Conservation (phyloP, 2,888 invertebrate genomes). For the Noctua janthina region DNA sequence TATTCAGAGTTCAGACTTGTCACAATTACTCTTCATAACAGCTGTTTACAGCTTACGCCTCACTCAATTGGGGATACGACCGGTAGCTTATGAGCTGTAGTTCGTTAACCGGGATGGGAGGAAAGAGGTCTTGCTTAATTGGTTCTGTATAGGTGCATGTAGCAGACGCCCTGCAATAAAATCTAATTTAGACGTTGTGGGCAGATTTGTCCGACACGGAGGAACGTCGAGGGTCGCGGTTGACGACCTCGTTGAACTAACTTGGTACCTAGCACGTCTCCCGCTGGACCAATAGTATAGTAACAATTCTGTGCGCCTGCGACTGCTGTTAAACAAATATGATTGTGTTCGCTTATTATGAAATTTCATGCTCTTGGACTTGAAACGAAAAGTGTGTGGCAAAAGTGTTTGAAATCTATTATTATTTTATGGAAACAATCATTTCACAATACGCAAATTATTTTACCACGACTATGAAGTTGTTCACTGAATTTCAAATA, state of each 20-base stretch:
- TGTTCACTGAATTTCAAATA: not conserved
- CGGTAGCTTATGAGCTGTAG: constrained; percentile 74
- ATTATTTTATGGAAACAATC: not conserved
- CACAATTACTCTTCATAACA: constrained; percentile 81
- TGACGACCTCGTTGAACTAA: constrained; percentile 82
- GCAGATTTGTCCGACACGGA: constrained; percentile 87
- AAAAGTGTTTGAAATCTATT: not conserved
- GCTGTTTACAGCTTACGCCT: constrained; percentile 82
- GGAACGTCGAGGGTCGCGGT: constrained; percentile 84
- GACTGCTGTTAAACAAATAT: constrained; percentile 24
- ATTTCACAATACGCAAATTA: not conserved
- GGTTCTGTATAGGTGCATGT: constrained; percentile 77
- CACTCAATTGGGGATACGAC: constrained; percentile 82
- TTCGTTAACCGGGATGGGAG: not conserved
- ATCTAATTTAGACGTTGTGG: constrained; percentile 89
- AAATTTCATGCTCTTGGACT: constrained; percentile 22
- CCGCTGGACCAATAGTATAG: constrained; percentile 50
- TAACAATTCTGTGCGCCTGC: constrained; percentile 24
- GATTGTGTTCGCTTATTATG: constrained; percentile 9
- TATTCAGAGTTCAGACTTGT: constrained; percentile 77
- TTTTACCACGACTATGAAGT: not conserved
- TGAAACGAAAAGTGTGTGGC: constrained; percentile 10
- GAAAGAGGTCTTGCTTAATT: constrained; percentile 70
- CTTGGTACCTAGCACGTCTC: constrained; percentile 61
- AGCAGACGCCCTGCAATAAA: constrained; percentile 89